A percentile compares a stretch with the other conserved stretches of the same genome.
Conservation (phyloP, 35 echinoderm and acorn worm genomes). For the Patiria miniata region DNA sequence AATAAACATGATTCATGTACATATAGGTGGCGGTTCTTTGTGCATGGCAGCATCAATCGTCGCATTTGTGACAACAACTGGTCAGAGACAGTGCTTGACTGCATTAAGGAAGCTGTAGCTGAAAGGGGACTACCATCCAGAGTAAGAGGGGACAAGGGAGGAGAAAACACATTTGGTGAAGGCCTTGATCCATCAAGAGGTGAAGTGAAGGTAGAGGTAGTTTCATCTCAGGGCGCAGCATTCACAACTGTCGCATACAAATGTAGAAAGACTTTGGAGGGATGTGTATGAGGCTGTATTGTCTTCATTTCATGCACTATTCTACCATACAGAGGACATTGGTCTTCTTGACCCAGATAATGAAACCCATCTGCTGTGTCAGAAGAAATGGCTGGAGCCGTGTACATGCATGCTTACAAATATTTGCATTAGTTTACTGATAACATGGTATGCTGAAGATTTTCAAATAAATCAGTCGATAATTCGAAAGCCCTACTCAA, state of each 20-base stretch:
- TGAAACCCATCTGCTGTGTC: conserved; percentile 44
- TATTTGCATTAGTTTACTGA: too few relatives aligned
- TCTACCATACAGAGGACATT: conserved; percentile 32
- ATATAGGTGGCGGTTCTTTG: too few relatives aligned
- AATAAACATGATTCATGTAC: too few relatives aligned
- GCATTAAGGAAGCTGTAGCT: conserved; percentile 11
- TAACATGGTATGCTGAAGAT: too few relatives aligned
- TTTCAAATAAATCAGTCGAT: too few relatives aligned
- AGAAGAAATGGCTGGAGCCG: too few relatives aligned
- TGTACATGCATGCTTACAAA: too few relatives aligned
- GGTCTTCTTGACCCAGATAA: conserved; percentile 44
- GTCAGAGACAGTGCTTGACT: too few relatives aligned
- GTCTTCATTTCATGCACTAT: conserved; percentile 14
- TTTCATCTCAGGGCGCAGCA: conserved; percentile 59
- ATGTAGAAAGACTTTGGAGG: conserved; percentile 78
- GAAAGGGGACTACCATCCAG: conserved; percentile 36
- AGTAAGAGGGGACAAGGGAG: conserved; percentile 40
- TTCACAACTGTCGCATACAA: conserved; percentile 70
- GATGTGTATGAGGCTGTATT: conserved; percentile 61
- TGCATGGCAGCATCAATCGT: too few relatives aligned
- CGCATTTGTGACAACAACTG: too few relatives aligned
- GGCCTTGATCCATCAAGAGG: conserved; percentile 16
- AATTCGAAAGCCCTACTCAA: too few relatives aligned
- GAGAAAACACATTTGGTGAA: conserved; percentile 46
- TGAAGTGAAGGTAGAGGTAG: conserved; percentile 34